phyloP scores from a whole-genome alignment of 2,113 vertebrate genomes.

The Hassar affinis region DNA sequence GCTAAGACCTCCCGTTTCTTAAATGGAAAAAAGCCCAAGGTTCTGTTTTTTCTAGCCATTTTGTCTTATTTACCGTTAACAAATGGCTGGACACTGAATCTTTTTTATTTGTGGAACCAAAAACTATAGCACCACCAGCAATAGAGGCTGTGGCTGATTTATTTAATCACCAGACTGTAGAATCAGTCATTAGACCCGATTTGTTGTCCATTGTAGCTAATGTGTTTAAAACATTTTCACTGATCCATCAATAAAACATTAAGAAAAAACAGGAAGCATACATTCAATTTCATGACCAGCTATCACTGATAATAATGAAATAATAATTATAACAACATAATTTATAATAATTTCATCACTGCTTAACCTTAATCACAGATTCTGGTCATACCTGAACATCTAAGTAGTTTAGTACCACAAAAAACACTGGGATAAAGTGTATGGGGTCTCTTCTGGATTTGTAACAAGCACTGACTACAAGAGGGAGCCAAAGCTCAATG shows the following conservation, averaged over 20 bases:
- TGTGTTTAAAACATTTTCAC: background rate
- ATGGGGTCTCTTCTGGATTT: background rate
- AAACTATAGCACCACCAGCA: background rate
- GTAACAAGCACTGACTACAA: slow-evolving; percentile 11
- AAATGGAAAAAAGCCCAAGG: background rate
- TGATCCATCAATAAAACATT: background rate
- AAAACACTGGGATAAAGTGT: background rate
- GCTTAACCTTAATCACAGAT: background rate
- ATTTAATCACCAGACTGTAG: background rate
- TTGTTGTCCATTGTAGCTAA: background rate
- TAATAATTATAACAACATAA: background rate
- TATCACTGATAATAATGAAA: background rate
- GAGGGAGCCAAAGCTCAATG: slow-evolving; percentile 27
- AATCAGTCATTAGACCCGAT: too few species aligned
- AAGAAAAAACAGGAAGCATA: background rate
- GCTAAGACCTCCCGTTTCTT: background rate
- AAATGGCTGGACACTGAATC: background rate
- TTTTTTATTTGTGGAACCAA: background rate
- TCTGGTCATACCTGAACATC: too few species aligned
- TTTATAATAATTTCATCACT: background rate
- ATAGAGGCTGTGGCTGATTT: background rate
- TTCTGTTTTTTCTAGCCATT: background rate
- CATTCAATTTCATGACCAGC: background rate
- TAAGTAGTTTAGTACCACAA: background rate
- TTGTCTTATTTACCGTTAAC: background rate